Percentiles rank a stretch among this genome's conserved stretches.
Evolutionary conservation across 2,113 vertebrate species (phyloP).

Genomic region (Brachyistius frenatus): DNA sequence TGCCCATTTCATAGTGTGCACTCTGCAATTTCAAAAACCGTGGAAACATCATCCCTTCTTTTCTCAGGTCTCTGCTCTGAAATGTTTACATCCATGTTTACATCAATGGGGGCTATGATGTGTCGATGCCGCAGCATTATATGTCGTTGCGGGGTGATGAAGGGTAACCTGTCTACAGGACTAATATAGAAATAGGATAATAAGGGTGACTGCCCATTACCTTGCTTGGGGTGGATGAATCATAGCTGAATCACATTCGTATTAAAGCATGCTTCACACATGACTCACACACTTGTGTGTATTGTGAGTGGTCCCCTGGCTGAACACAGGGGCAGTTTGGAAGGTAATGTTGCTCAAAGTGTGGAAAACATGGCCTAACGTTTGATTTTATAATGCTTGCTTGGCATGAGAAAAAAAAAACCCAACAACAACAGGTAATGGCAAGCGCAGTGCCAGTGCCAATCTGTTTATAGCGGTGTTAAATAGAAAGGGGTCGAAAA

Average conservation of each 20-base stretch:
- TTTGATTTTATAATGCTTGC: conserved; percentile 4
- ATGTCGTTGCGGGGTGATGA: conserved; percentile 8
- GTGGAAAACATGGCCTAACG: neutral
- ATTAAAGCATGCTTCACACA: conserved; percentile 48
- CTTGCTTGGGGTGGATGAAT: conserved; percentile 69
- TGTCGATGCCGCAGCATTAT: conserved; percentile 14
- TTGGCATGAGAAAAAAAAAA: neutral
- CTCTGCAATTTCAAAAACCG: neutral
- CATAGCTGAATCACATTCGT: conserved; percentile 65
- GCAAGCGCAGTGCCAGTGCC: neutral
- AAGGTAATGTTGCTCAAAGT: conserved; percentile 22
- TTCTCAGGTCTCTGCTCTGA: neutral
- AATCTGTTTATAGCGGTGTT: neutral
- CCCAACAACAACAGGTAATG: neutral
- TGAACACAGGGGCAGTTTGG: conserved; percentile 33
- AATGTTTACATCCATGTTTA: neutral
- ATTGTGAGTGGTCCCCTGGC: conserved; percentile 57
- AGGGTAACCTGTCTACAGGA: conserved; percentile 44
- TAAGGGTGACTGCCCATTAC: conserved; percentile 52
- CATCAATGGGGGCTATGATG: neutral
- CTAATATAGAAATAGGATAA: conserved; percentile 51
- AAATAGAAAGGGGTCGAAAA: neutral
- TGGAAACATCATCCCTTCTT: neutral
- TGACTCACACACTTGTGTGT: conserved; percentile 66
- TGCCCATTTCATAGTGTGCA: neutral